Percentiles rank a stretch among this genome's conserved stretches.
Evolutionary conservation across 2,113 vertebrate species (phyloP).

Genomic region (Lophius piscatorius): DNA sequence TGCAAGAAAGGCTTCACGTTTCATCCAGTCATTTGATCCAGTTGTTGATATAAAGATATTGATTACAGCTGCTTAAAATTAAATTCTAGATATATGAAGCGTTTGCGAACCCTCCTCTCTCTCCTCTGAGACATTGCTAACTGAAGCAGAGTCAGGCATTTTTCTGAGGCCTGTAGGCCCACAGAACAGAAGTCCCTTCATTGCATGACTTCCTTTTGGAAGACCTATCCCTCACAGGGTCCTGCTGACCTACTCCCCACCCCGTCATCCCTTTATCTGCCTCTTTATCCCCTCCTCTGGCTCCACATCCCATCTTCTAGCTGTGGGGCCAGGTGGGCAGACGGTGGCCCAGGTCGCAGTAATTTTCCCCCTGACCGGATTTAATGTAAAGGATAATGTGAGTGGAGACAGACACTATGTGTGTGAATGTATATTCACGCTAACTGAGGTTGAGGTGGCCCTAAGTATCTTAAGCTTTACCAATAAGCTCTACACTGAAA

Average conservation of each 20-base stretch:
- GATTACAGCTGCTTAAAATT: neutral
- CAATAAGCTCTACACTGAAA: too few species aligned
- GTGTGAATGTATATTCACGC: constrained; percentile 27
- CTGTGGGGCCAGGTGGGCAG: constrained; percentile 79
- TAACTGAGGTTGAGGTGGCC: too few species aligned
- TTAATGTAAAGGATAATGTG: constrained; percentile 85
- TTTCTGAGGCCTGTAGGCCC: constrained; percentile 22
- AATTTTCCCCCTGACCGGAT: constrained; percentile 84
- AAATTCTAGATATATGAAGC: neutral
- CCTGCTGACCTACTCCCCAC: constrained; percentile 29
- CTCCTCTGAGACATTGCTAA: neutral
- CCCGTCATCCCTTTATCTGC: constrained; percentile 53
- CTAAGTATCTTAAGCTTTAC: too few species aligned
- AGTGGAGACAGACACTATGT: constrained; percentile 56
- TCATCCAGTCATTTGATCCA: too few species aligned
- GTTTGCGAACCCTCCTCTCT: neutral
- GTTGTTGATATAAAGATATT: neutral
- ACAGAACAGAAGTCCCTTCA: constrained; percentile 18
- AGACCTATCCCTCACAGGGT: constrained; percentile 9
- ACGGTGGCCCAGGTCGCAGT: constrained; percentile 73
- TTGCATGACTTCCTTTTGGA: constrained; percentile 15
- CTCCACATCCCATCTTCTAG: neutral
- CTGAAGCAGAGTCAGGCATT: neutral
- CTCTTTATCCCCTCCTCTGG: constrained; percentile 42
- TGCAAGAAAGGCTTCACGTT: too few species aligned